Evolutionary conservation across 2,113 vertebrate species (phyloP), one percentile per base, ranked within the genome.

Genomic region (Hippoglossus stenolepis): DNA sequence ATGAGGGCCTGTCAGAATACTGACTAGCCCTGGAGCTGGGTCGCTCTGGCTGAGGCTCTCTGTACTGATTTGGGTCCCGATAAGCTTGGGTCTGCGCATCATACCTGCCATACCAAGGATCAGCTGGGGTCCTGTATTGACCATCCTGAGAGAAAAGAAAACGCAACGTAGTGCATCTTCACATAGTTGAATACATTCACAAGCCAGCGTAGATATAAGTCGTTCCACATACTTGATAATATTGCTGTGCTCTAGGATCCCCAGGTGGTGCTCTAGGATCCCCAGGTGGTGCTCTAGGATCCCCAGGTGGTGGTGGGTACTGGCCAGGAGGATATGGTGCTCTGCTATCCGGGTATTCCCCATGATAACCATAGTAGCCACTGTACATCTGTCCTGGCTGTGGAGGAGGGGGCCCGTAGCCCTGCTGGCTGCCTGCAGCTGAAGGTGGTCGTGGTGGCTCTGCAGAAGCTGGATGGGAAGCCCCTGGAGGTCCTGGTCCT

Each of bases 1-100:
- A 96, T 13, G 94, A 4, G 0, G 97, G 96, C 26, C 96, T 93
- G 82, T 99, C 98, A 0, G 98, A 99, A 91, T 95, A 96, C 88
- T 98, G 98, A 59, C 98, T 99, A 0, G 96, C 81, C 85, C 97
- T 94, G 35, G 98, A 99, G 80, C 95, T 98, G 60, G 95, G 95
- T 65, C 95, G 87, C 2, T 95, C 95, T 0, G 96, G 95, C 20
- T 95, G 93, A 54, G 93, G 95, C 43, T 99, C 97, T 0, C 93
- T 53, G 26, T 94, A 95, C 28, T 89, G 95, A 47, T 74, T 93
- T 0, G 91, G 71, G 51, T 98, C 96, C 13, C 86, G 2, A 17
- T 95, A 97, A 1, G 90, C 85, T 0, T 84, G 5, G 1, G 93
- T 28, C 70, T 84, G 76, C 18, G 92, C 82, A 0, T 97, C 95